Evolutionary conservation across 2,113 vertebrate genomes (phyloP), one percentile per base, ranked within the genome.

Genomic region (Sinocyclocheilus anophthalmus): DNA sequence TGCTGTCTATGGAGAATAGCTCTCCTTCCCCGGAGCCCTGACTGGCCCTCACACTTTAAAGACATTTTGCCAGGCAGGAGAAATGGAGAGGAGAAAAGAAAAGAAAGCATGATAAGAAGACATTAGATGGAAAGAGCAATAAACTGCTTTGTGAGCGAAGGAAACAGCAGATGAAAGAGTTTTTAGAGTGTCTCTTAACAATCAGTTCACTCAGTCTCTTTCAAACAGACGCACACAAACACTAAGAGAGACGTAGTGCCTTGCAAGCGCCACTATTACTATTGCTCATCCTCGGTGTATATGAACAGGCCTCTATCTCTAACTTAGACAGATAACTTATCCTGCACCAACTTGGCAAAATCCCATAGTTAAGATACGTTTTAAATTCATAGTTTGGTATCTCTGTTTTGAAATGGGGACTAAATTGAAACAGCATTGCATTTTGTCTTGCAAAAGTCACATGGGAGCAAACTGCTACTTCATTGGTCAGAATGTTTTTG

Each of bases 1-100:
- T 91, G 88, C 86, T 63, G 93, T 94, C 94, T 93, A 88, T 92
- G 81, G 92, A 94, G 85, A 83, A 87, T 85, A 85, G 83, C 72
- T 69, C 53, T 83, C 78, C 55, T 79, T 87, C 88, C 78, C 87
- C 50, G 81, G 85, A 81, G 88, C 86, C 88, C 86, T 84, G 57
- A 85, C 76, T 69, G 67, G 87, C 77, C 89, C 86, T 81, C 86
- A 80, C 82, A 85, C 88, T 93, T 91, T 90, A 92, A 93, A 93
- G 87, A 88, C 88, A 85, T 88, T 92, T 93, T 92, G 90, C 90
- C 83, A 81, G 90, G 89, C 76, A 76, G 89, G 82, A 82, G 70
- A 86, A 70, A 75, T 22, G 73, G 67, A 84, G 85, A 85, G 79
- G 48, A 79, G 90, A 87, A 85, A 88, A 61, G 90, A 87, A 76